Percentiles rank a stretch among this genome's conserved stretches.
Evolutionary conservation across 1,140 invertebrate species (phyloP).

Genomic region (Lutraria rhynchaena): DNA sequence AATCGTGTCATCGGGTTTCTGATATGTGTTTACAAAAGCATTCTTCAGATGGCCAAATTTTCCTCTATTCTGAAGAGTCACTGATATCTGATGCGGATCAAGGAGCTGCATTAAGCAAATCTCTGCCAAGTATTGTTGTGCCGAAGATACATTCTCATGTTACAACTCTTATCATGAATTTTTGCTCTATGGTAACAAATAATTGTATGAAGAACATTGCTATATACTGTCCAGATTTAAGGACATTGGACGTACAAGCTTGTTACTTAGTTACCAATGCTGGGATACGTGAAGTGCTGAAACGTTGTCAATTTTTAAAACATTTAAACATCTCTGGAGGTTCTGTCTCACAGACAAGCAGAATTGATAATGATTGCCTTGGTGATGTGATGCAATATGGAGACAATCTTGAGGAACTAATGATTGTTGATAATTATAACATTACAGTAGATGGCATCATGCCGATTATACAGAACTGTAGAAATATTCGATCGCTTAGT

Average conservation of each 20-base stretch:
- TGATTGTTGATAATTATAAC: slow-evolving; percentile 43
- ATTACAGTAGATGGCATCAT: slow-evolving; percentile 46
- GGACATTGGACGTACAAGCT: slow-evolving; percentile 38
- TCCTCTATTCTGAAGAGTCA: background rate
- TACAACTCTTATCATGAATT: slow-evolving; percentile 47
- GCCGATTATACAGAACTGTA: slow-evolving; percentile 38
- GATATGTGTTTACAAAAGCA: slow-evolving; percentile 28
- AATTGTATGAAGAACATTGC: slow-evolving; percentile 59
- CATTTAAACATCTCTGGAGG: slow-evolving; percentile 54
- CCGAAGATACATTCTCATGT: slow-evolving; percentile 48
- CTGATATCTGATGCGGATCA: background rate
- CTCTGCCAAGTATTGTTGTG: background rate
- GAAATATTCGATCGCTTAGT: slow-evolving; percentile 7
- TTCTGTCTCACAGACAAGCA: slow-evolving; percentile 35
- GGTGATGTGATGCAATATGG: slow-evolving; percentile 42
- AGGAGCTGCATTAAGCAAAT: background rate
- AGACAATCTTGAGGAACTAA: slow-evolving; percentile 29
- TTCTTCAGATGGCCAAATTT: background rate
- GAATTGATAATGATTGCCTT: slow-evolving; percentile 33
- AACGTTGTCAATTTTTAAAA: slow-evolving; percentile 48
- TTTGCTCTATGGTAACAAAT: slow-evolving; percentile 61
- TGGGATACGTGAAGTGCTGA: slow-evolving; percentile 47
- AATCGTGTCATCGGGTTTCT: slow-evolving; percentile 52
- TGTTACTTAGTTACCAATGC: slow-evolving; percentile 62
- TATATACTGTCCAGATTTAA: slow-evolving; percentile 56